A percentile compares a stretch with the other conserved stretches of the same genome.
These are phyloP conservation scores for Plodia interpunctella DNA, from an alignment of 1,140 invertebrate species.

Conservation along the genomic window DNA sequence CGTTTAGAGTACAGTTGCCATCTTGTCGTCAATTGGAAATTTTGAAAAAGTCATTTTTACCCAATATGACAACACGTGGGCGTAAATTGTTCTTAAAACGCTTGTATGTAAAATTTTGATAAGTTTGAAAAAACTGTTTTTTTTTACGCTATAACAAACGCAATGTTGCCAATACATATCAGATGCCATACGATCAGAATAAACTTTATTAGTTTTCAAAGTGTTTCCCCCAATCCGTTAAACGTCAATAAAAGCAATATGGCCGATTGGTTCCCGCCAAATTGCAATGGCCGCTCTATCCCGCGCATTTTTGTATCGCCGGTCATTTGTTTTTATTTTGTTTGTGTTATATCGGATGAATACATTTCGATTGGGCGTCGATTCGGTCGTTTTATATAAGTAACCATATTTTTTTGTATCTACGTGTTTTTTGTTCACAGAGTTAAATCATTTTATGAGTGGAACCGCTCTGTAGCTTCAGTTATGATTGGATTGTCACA, in stretches of 20 bases:
- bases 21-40: no score
- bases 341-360: not conserved
- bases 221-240: not conserved
- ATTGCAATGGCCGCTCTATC: constrained; percentile 4
- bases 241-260: constrained; percentile 6
- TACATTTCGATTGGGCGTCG: not conserved
- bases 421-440: no score
- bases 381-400: not conserved
- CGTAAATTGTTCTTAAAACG: no score
- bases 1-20: no score
- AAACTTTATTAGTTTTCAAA: constrained; percentile 4
- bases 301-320: constrained; percentile 1
- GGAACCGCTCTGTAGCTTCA: no score
- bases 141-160: not conserved
- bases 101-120: not conserved
- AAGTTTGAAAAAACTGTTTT: not conserved
- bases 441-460: no score
- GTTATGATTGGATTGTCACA: no score
- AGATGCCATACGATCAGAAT: not conserved
- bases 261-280: not conserved
- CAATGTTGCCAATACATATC: not conserved
- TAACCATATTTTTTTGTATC: no score
- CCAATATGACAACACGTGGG: no score
- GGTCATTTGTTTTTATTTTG: constrained; percentile 7
- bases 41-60: no score